These are phyloP conservation scores for Nanorana parkeri DNA, from an alignment of 2,113 vertebrate species.

Conservation along the genomic window DNA sequence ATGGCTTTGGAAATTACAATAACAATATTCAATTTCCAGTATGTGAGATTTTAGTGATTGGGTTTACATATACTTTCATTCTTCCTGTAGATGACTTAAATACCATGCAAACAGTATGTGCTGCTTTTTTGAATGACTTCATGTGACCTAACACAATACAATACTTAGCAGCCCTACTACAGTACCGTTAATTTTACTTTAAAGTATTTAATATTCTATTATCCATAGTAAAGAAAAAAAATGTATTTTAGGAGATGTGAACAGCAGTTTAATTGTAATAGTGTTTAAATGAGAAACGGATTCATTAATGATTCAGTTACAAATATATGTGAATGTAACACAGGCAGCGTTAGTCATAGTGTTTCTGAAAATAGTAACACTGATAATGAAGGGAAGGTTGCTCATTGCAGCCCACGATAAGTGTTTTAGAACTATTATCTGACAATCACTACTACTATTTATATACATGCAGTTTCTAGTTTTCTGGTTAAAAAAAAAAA, in stretches of 20 bases:
- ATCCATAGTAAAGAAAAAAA: not conserved
- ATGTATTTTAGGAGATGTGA: not conserved
- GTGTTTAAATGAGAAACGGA: constrained; percentile 21
- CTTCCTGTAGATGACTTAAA: too few species aligned
- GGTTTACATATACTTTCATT: too few species aligned
- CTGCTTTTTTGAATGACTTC: too few species aligned
- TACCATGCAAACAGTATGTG: too few species aligned
- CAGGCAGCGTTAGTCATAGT: constrained; percentile 6
- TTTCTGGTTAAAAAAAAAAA: not conserved
- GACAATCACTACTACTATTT: not conserved
- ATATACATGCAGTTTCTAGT: not conserved
- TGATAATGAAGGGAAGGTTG: not conserved
- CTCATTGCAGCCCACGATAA: constrained; percentile 5
- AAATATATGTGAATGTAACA: not conserved
- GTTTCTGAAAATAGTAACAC: constrained; percentile 30
- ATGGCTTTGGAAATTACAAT: too few species aligned
- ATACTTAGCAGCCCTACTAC: too few species aligned
- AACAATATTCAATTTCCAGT: too few species aligned
- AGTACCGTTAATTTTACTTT: too few species aligned
- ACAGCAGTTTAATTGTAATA: not conserved
- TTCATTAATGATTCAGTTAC: constrained; percentile 5
- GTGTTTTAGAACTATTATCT: not conserved
- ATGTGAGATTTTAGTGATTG: too few species aligned
- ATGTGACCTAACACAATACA: too few species aligned
- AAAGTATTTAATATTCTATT: not conserved